Evolutionary conservation across 1,140 invertebrate genomes (phyloP), one percentile per base, ranked within the genome.

Genomic region (Drosophila erecta): DNA sequence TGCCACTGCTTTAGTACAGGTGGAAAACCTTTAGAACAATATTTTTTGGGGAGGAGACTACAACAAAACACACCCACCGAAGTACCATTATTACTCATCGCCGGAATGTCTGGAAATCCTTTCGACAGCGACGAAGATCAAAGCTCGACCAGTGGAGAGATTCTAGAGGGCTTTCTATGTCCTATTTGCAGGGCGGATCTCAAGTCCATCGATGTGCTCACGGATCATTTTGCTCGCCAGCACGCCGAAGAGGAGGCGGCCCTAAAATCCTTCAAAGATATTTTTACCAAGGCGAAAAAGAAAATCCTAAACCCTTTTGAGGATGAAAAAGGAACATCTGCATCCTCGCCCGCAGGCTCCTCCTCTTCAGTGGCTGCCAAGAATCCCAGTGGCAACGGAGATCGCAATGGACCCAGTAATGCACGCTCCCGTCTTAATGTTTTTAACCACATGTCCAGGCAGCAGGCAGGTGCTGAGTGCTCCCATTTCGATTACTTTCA

Each of bases 121-220:
- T 90, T 90, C 11, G 85, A 86, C 51, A 89, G 84, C 40, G 84
- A 89, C 12, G 85, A 90, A 1, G 85, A 91, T 6, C 51, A 67
- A 93, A 94, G 62, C 17, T 51, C 71, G 3, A 37, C 46, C 40
- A 80, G 69, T 43, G 94, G 93, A 12, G 94, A 95, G 79, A 95
- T 98, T 60, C 93, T 97, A 59, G 98, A 99, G 92, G 98, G 98
- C 7, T 98, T 98, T 91, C 93, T 99, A 4, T 99, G 98, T 93
- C 97, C 98, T 1, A 97, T 98, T 87, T 99, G 98, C 91, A 96
- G 97, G 93, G 95, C 95, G 46, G 97, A 98, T 92, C 94, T 98
- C 15, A 96, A 96, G 83, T 96, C 96, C 17, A 95, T 97, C 7
- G 94, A 94, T 55, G 95, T 96, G 87, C 93, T 99, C 62, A 96